A percentile compares a stretch with the other conserved stretches of the same genome.
phyloP scores from a whole-genome alignment of 2,113 vertebrate species.

The Myotis davidii region DNA sequence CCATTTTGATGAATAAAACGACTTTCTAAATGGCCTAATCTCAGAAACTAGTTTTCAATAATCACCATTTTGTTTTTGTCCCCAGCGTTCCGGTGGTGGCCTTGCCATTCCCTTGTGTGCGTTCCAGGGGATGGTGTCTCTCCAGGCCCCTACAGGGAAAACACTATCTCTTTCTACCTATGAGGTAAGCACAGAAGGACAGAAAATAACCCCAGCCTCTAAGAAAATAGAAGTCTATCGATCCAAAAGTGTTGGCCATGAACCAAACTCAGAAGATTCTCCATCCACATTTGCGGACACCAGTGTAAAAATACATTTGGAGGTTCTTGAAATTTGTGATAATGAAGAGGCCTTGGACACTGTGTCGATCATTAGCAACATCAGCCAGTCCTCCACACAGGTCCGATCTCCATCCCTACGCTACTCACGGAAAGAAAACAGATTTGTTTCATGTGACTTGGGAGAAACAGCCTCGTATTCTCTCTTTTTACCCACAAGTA shows the following conservation, averaged over 20 bases:
- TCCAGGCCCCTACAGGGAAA: constrained; percentile 95
- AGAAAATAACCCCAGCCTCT: constrained; percentile 90
- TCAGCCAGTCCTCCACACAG: constrained; percentile 96
- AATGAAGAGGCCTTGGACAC: constrained; percentile 97
- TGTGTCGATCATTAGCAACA: constrained; percentile 97
- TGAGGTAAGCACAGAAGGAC: constrained; percentile 96
- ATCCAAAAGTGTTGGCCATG: constrained; percentile 97
- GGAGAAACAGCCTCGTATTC: constrained; percentile 97
- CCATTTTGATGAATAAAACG: neutral
- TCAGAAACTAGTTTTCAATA: neutral
- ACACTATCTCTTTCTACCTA: constrained; percentile 97
- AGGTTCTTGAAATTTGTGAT: constrained; percentile 98
- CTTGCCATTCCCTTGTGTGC: constrained; percentile 95
- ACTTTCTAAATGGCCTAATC: neutral
- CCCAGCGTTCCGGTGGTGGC: constrained; percentile 88
- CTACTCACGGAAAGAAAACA: constrained; percentile 95
- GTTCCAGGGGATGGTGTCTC: constrained; percentile 96
- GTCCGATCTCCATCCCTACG: constrained; percentile 95
- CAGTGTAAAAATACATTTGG: constrained; percentile 97
- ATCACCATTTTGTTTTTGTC: constrained; percentile 59
- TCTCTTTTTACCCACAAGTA: constrained; percentile 92
- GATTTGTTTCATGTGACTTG: constrained; percentile 96
- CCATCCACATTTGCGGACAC: constrained; percentile 88
- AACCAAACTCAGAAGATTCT: constrained; percentile 90
- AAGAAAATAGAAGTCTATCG: constrained; percentile 97